Base-by-base conservation (phyloP, 2,888 invertebrate species). In the Sialis fuliginosa region DNA sequence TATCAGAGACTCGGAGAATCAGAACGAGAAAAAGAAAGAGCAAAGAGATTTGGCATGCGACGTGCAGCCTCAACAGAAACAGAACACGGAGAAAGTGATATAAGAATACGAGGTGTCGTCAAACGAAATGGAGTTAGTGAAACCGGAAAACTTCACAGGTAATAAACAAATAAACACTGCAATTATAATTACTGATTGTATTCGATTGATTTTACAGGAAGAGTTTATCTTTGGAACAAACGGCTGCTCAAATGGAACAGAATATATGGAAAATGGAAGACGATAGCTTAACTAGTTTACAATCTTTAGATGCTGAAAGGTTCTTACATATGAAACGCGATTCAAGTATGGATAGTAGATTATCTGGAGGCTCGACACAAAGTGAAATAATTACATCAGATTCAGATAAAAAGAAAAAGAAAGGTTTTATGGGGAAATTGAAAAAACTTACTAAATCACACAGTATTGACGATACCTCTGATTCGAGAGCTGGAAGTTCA, bases 391-490 rank as follows among this genome's bases (percentile, higher is more conserved):
- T 81, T 48, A 77, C 81, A 4, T 65, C 67, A 1, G 70, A 77
- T 33, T 80, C 61, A 6, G 68, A 85, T 48, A 87, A 86, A 61
- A 84, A 86, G 65, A 80, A 83, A 65, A 77, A 78, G 60, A 83
- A 83, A 63, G 75, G 87, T 44, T 66, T 90, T 34, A 84, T 89
- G 59, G 84, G 86, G 12, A 90, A 89, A 67, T 64, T 91, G 52
- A 82, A 85, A 57, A 83, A 86, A 59, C 66, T 90, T 45, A 88
- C 88, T 2, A 90, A 89, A 64, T 85, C 88, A 2, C 77, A 83
- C 43, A 86, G 85, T 53, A 79, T 85, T 46, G 85, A 87, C 57
- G 82, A 82, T 57, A 60, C n/a, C 54, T 54, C 35, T 54, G 55
- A 52, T 51, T 53, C 53, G 66, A 61, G 6, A 67, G 68, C 39